Conservation (phyloP, 2,888 invertebrate genomes). For the Drosophila neotestacea region DNA sequence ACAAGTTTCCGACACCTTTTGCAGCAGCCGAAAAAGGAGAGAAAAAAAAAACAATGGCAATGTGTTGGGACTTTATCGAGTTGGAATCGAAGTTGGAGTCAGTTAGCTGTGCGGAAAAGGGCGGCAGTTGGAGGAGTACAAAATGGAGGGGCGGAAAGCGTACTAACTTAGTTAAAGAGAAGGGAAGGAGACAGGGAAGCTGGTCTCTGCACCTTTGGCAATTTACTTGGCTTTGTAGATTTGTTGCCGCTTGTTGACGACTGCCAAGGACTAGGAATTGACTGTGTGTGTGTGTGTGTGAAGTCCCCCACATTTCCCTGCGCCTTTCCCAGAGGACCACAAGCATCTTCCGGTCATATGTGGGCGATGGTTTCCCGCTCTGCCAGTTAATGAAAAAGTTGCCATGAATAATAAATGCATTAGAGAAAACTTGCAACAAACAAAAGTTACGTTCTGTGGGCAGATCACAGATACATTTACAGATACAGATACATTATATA, state of each 20-base stretch:
- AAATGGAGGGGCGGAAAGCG: background rate
- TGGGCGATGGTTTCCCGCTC: slow-evolving; percentile 38
- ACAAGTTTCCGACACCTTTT: slow-evolving; percentile 80
- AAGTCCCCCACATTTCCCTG: background rate
- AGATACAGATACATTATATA: slow-evolving; percentile 34
- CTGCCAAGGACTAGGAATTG: slow-evolving; percentile 48
- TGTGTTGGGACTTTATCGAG: slow-evolving; percentile 51
- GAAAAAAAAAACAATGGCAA: slow-evolving; percentile 60
- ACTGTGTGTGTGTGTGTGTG: background rate
- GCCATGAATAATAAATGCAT: slow-evolving; percentile 81
- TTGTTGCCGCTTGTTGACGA: slow-evolving; percentile 58
- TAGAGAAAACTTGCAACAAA: slow-evolving; percentile 63
- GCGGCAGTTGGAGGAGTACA: background rate
- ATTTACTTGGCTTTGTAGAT: slow-evolving; percentile 58
- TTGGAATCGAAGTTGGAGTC: slow-evolving; percentile 20
- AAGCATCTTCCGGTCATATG: slow-evolving; percentile 59
- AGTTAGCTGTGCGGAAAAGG: background rate
- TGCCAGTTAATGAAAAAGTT: slow-evolving; percentile 78
- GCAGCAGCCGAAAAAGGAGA: slow-evolving; percentile 24
- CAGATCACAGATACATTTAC: slow-evolving; percentile 12
- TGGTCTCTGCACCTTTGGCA: slow-evolving; percentile 37
- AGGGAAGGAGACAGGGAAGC: background rate
- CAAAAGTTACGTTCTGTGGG: slow-evolving; percentile 46
- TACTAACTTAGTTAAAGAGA: slow-evolving; percentile 62
- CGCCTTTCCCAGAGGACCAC: slow-evolving; percentile 12